Base-by-base conservation (phyloP, 1,140 invertebrate genomes). In the Zaprionus capensis region DNA sequence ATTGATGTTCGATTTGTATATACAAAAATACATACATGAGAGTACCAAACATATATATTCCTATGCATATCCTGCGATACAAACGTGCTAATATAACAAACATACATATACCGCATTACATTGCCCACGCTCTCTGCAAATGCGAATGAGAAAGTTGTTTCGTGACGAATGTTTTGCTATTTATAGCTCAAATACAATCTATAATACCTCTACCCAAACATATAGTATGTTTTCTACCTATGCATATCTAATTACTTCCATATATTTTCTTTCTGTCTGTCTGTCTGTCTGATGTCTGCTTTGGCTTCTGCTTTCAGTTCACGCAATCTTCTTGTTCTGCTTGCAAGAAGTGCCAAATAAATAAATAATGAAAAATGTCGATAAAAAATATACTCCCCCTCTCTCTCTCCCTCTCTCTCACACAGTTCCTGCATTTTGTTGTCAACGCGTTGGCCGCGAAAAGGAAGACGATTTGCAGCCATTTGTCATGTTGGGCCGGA, bases 401-500 rank as follows among this genome's bases (percentile, higher is more conserved):
- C 28, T 28, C 6, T 9, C 2, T 7, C 9, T 9, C 31, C 1
- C 9, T 34, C 28, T 4, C 9, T 14, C 51, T 5, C 9, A 15
- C 57, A 57, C 9, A 11, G 31, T 46, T 46, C 68, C 55, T 62
- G 31, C 73, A 81, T 82, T 87, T 88, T 81, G 78, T 82, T 88
- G 84, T 85, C 82, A 88, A 88, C 79, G 76, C 76, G 81, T 82
- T 74, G 84, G 84, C 72, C 80, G 84, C 84, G 84, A 88, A 86
- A 31, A 88, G 85, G 85, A 88, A 88, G 85, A 88, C 85, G 85
- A 88, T 88, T 88, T 88, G 85, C 85, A 88, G 85, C 85, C 85
- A 88, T 88, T 88, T 88, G 85, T 88, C 85, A 88, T 88, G 85
- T 90, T 79, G 76, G 74, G 69, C 69, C 76, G 70, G 74, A 71